These are phyloP conservation scores for Pelusios castaneus DNA, from an alignment of 2,113 vertebrate genomes.

Conservation along the genomic window DNA sequence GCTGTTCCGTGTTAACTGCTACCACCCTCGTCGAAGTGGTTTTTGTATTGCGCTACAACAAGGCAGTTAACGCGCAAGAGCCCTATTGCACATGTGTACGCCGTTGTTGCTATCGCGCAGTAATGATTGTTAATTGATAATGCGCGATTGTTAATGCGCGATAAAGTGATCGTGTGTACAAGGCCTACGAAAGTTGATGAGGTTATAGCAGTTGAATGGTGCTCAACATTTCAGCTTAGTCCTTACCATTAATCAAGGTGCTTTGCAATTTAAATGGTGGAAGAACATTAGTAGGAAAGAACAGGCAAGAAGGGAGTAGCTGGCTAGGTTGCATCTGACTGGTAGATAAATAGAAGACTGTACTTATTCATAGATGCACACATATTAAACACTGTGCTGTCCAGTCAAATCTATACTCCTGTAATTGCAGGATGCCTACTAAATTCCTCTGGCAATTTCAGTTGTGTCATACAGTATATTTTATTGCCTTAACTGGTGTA, in stretches of 20 bases:
- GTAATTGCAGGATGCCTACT: neutral
- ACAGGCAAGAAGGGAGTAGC: neutral
- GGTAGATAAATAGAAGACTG: neutral
- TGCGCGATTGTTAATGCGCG: too few species aligned
- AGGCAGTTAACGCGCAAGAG: too few species aligned
- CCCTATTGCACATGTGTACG: too few species aligned
- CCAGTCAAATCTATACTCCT: slow-evolving; percentile 8
- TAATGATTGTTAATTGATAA: too few species aligned
- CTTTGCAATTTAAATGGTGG: neutral
- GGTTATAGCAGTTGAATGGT: neutral
- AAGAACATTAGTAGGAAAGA: neutral
- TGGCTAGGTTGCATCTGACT: neutral
- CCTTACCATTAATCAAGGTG: neutral
- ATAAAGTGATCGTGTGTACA: too few species aligned
- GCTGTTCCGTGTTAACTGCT: too few species aligned
- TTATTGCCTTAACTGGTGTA: slow-evolving; percentile 39
- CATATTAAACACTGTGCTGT: neutral
- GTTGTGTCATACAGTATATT: slow-evolving; percentile 11
- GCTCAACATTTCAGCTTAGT: slow-evolving; percentile 14
- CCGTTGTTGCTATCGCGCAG: too few species aligned
- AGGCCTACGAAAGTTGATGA: slow-evolving; percentile 62
- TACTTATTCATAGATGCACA: slow-evolving; percentile 9
- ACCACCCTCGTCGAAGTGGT: too few species aligned
- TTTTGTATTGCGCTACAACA: too few species aligned
- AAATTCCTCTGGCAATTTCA: neutral